Conservation (phyloP, 2,113 vertebrate genomes). For the Cricetomys ansorgei region DNA sequence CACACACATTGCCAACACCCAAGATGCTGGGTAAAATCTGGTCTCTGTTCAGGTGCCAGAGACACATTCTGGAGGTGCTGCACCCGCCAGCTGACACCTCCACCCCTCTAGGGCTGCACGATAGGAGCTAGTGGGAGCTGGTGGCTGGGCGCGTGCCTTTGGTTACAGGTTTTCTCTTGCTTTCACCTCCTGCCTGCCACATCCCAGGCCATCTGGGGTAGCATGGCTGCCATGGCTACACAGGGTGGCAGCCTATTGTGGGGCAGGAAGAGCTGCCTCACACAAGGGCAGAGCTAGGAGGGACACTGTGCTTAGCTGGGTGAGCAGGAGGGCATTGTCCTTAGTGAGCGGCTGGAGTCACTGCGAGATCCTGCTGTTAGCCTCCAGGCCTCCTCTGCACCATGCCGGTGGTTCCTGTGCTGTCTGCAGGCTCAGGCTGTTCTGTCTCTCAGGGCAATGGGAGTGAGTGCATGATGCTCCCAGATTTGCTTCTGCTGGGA, state of each 20-base stretch:
- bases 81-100: conserved; percentile 40
- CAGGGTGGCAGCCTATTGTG: fast-evolving
- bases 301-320: background rate
- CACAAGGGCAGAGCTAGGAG: background rate
- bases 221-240: background rate
- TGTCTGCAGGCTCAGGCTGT: background rate
- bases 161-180: background rate
- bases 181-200: background rate
- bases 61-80: conserved; percentile 63
- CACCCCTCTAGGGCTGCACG: fast-evolving
- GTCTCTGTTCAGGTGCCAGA: conserved; percentile 36
- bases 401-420: background rate
- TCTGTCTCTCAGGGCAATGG: too few species aligned
- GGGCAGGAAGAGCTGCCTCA: background rate
- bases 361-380: background rate
- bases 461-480: background rate
- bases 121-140: background rate
- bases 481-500: background rate
- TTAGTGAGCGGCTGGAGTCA: fast-evolving
- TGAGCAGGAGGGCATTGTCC: background rate
- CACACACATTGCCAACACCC: background rate
- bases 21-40: conserved; percentile 16
- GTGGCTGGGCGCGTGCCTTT: fast-evolving
- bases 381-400: background rate
- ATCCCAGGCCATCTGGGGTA: background rate